Percentiles rank a stretch among this genome's conserved stretches.
Evolutionary conservation across 2,888 invertebrate species (phyloP).

Genomic region (Sturmia bella): DNA sequence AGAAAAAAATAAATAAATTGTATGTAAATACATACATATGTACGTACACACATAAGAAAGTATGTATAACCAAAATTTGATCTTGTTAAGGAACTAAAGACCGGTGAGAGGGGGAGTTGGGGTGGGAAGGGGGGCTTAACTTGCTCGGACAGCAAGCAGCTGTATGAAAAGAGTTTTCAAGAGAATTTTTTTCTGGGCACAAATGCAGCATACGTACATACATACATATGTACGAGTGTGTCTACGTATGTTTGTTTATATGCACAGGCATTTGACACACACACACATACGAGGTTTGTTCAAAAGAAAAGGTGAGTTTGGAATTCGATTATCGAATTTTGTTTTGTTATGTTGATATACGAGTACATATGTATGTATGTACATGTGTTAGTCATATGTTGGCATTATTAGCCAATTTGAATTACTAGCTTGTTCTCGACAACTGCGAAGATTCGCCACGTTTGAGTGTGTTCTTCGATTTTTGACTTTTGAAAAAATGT

Average conservation of each 20-base stretch:
- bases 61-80: slow-evolving; percentile 62
- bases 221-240: neutral
- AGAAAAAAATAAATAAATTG: neutral
- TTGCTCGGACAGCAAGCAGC: slow-evolving; percentile 28
- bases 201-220: neutral
- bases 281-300: neutral
- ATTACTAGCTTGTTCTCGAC: no score
- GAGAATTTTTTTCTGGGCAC: neutral
- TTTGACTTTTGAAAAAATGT: no score
- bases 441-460: no score
- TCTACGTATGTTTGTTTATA: neutral
- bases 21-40: no score
- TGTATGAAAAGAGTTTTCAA: slow-evolving; percentile 18
- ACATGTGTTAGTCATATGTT: no score
- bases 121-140: slow-evolving; percentile 50
- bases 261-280: neutral
- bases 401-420: no score
- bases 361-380: no score
- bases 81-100: slow-evolving; percentile 50
- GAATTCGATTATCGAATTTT: no score
- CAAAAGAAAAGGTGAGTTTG: no score
- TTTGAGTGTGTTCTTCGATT: no score
- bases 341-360: no score
- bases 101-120: neutral
- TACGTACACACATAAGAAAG: neutral